Evolutionary conservation across 23 tunicate genomes (phyloP), one percentile per base, ranked within the genome.

Genomic region (Corella eumyota): DNA sequence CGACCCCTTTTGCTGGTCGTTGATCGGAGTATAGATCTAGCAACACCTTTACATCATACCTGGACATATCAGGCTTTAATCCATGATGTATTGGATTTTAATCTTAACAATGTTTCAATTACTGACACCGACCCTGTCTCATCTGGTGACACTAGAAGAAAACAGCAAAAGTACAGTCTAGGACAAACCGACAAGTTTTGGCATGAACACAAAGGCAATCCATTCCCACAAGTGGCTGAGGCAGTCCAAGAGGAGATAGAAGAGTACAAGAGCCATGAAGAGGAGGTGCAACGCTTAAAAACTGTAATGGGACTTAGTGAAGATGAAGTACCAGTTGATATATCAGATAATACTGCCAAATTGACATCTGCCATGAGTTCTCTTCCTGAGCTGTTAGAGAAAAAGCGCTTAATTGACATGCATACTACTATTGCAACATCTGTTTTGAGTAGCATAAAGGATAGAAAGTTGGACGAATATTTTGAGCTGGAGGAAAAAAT

Each of bases 201-300:
- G 98, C 84, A 81, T 32, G 61, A 68, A 25, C 58, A 92, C 60
- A 82, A 68, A 51, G 86, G 85, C 13, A 72, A 77, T 30, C 93
- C 98, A 2, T 81, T 92, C 59, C 98, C 98, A 25, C 84, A 92
- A 66, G 98, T 92, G 4, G 98, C 98, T 44, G 76, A 92, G 52
- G 98, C 98, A 31, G 92, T 92, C 0, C 98, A 92, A 36, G 81
- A 80, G 36, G 98, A 81, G 58, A 92, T 83, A 6, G 98, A 82
- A 71, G 93, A 81, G 35, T 92, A 77, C 67, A 81, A 71, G 47
- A 60, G 45, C 49, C 85, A 92, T 60, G 93, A 92, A 63, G 92
- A 65, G 40, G 86, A 92, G 67, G 93, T 92, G 1, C 84, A 92
- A 49, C 32, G 86, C 23, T 66, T 92, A 36, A 92, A 92, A 51